Base-by-base conservation (phyloP, 2,797 vertebrate species). In the Myotis myotis region DNA sequence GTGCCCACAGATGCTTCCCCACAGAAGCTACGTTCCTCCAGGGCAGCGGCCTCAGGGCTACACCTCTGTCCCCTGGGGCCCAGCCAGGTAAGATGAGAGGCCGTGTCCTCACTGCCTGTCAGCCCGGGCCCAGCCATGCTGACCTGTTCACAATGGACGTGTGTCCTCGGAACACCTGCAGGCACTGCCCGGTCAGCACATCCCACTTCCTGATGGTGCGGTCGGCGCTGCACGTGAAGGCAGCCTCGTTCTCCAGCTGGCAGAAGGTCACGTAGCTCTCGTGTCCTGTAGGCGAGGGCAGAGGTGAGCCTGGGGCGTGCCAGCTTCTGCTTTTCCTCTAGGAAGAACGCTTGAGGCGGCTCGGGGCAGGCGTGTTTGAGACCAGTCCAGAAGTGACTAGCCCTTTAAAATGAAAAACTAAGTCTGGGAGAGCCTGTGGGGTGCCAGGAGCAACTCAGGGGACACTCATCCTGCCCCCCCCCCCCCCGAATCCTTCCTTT, bases 251-350 rank as follows among this genome's bases (percentile, higher is more conserved):
- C 96, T 98, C 98, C 89, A 99, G 72, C 95, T 99, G 98, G 94
- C 98, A 98, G 93, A 98, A 98, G 82, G 98, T 99, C 96, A 99
- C 98, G 47, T 99, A 99, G 80, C 98, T 98, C 88, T 98, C 98
- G 0, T 99, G 98, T 6, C 98, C 98, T 99, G 6, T 84, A 28
- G 3, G 62, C 1, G 4, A 90, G 41, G 71, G 22, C 72, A 36
- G 36, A 7, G 0, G 4, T 72, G 83, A 94, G 83, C 1, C 3
- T 0, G 3, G 0, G 38, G 33, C 51, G 0, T 0, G n/a, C 55
- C 9, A 0, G 64, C 62, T 51, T 47, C 8, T 2, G 44, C 13
- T 15, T 84, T 15, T 23, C 38, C 33, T 53, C 74, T 12, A 57
- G 66, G 55, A 68, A 53, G 49, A 28, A 20, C 1, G 20, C 62